Conservation (phyloP, 2,888 invertebrate species). For the Diogma glabrata region DNA sequence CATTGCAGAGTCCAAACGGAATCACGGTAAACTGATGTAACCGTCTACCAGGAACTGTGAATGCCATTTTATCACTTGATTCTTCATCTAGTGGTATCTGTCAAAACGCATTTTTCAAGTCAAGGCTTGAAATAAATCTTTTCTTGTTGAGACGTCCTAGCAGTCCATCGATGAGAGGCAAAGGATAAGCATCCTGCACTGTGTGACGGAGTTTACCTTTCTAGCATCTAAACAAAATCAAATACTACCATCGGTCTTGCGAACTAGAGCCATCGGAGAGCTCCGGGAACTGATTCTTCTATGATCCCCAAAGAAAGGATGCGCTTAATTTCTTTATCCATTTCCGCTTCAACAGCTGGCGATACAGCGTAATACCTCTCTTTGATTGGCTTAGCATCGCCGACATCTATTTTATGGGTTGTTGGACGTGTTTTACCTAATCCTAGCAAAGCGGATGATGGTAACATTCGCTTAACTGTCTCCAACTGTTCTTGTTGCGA, state of each 20-base stretch:
- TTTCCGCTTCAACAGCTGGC: slow-evolving; percentile 16
- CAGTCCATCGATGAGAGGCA: slow-evolving; percentile 21
- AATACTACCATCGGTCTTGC: slow-evolving; percentile 18
- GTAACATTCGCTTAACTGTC: background rate
- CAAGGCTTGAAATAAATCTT: slow-evolving; percentile 21
- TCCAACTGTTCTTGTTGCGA: background rate
- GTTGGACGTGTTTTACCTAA: slow-evolving; percentile 16
- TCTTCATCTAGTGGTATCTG: slow-evolving; percentile 15
- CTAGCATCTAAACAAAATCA: slow-evolving; percentile 21
- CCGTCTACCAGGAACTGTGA: too few relatives aligned
- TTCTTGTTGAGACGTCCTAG: slow-evolving; percentile 21
- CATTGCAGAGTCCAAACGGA: too few relatives aligned
- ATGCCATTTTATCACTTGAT: slow-evolving; percentile 15
- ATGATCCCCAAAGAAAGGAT: slow-evolving; percentile 25
- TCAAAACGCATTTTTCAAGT: slow-evolving; percentile 19
- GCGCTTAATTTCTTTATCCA: slow-evolving; percentile 23
- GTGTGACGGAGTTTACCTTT: slow-evolving; percentile 21
- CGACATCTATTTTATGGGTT: slow-evolving; percentile 17
- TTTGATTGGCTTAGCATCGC: slow-evolving; percentile 16
- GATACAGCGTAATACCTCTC: slow-evolving; percentile 19
- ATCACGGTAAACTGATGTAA: too few relatives aligned
- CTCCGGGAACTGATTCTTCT: slow-evolving; percentile 24
- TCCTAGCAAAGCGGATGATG: background rate
- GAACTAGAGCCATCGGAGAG: slow-evolving; percentile 23
- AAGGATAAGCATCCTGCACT: slow-evolving; percentile 21